Conservation (phyloP, 1,140 invertebrate genomes). For the Drosophila neocordata region DNA sequence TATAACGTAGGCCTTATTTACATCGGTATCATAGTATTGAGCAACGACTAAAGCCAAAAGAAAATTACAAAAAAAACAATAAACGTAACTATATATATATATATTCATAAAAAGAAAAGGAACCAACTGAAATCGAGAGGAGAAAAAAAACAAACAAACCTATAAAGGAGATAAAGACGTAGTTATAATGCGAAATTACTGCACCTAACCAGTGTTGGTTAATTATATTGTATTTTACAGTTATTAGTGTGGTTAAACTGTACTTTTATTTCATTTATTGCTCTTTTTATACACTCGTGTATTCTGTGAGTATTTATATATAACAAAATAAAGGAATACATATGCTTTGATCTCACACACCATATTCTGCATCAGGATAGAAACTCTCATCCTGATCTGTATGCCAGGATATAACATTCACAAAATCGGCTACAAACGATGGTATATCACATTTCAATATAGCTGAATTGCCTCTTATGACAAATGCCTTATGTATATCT, state of each 20-base stretch:
- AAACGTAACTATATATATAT: neutral
- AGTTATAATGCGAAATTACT: neutral
- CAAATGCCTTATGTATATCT: constrained; percentile 95
- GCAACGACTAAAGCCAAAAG: constrained; percentile 88
- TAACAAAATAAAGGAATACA: neutral
- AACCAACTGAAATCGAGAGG: constrained; percentile 26
- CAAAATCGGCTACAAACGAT: constrained; percentile 95
- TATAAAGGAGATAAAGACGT: constrained; percentile 12
- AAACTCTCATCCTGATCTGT: constrained; percentile 90
- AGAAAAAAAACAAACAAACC: constrained; percentile 15
- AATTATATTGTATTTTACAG: constrained; percentile 66
- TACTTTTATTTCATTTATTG: constrained; percentile 21
- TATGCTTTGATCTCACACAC: constrained; percentile 82
- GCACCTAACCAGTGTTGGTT: constrained; percentile 66
- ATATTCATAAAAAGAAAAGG: constrained; percentile 20
- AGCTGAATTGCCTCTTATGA: constrained; percentile 94
- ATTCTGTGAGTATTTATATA: constrained; percentile 30
- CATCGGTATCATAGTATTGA: constrained; percentile 94
- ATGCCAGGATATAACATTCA: constrained; percentile 94
- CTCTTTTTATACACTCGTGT: constrained; percentile 16
- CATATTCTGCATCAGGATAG: constrained; percentile 86
- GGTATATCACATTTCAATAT: constrained; percentile 96
- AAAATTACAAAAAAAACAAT: constrained; percentile 20
- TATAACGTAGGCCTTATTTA: constrained; percentile 96
- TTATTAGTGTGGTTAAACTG: constrained; percentile 65